Base-by-base conservation (phyloP, 2,113 vertebrate species). In the Poeciliopsis turrubarensis region DNA sequence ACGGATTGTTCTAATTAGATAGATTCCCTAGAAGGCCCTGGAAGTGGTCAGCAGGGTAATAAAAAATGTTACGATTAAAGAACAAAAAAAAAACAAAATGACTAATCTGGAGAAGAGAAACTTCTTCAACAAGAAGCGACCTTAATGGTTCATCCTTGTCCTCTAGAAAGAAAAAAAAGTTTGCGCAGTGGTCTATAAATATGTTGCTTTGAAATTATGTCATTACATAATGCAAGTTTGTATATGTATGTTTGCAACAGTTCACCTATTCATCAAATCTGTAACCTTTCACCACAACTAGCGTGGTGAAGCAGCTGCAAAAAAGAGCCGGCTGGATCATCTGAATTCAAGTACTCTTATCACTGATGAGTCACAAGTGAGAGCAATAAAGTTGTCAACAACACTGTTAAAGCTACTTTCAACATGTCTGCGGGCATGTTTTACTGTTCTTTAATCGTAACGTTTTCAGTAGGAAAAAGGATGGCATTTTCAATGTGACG, bases 201-300 rank as follows among this genome's bases (percentile, higher is more conserved):
- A 77, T 27, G 79, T 34, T 75, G 32, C 8, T 72, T 85, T 73
- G 64, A 39, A 26, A 47, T 72, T 57, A 57, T 26, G 25, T 17
- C 37, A 54, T 81, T 83, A 84, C 60, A 77, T 82, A 88, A 86
- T 65, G 11, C 66, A 73, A 37, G 25, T 1, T 17, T 73, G 27
- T 34, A 84, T 66, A 51, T 74, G 29, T 30, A 70, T 51, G 31
- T 44, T 60, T 77, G 51, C 39, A 17, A 74, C 44, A 44, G 44
- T 22, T 60, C 60, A 70, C 67, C 39, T 19, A 34, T 62, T 60
- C 57, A 69, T 27, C 32, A 32, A 74, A 74, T 67, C n/a, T 75
- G 41, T 72, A 68, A 15, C 47, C 7, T 66, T 68, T 44, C 60
- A 4, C 41, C n/a, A 29, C 25, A 68, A 68, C 54, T 26, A 67